Base-by-base conservation (phyloP, 2,113 vertebrate genomes). In the Calyptommatus sinebrachiatus region DNA sequence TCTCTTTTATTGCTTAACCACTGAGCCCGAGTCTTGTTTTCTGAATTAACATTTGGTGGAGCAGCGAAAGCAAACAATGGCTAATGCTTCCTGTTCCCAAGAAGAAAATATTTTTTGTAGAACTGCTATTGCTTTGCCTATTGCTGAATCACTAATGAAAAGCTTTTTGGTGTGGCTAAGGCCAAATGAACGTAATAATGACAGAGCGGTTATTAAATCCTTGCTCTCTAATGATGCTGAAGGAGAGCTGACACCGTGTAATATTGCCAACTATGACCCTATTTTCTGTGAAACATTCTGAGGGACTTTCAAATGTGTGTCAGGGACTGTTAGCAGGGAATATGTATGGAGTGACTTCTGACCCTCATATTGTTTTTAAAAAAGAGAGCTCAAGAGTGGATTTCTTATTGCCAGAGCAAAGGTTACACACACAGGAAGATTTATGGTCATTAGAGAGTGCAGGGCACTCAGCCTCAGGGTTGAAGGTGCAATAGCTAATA, bases 161-260 rank as follows among this genome's bases (percentile, higher is more conserved):
- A 69, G 35, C 77, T 74, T 68, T 41, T 71, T 70, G 72, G 41
- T 60, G 79, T 18, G 29, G n/a, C 16, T n/a, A 57, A 35, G 21
- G 16, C 21, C 74, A 79, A 84, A 46, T 57, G 75, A 57, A 79
- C 60, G 62, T 68, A 80, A 68, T 80, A 80, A 74, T 53, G 68
- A 71, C 29, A 46, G 31, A 73, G 35, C 71, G 68, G 62, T 45
- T 79, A 75, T 76, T 77, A 82, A 82, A 77, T 63, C 74, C 24
- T 66, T n/a, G 48, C 29, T 63, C 53, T 31, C 65, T 71, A 72
- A 48, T 70, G 77, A 79, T 70, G 60, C 71, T 65, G 66, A 11
- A 57, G 29, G 71, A 26, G n/a, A 75, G 45, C 65, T 79, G 82
- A 84, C 65, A 84, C n/a, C 11, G 11, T 61, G 57, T 53, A 46